These are phyloP conservation scores for Mystacides longicornis DNA, from an alignment of 2,888 invertebrate genomes.

Conservation along the genomic window DNA sequence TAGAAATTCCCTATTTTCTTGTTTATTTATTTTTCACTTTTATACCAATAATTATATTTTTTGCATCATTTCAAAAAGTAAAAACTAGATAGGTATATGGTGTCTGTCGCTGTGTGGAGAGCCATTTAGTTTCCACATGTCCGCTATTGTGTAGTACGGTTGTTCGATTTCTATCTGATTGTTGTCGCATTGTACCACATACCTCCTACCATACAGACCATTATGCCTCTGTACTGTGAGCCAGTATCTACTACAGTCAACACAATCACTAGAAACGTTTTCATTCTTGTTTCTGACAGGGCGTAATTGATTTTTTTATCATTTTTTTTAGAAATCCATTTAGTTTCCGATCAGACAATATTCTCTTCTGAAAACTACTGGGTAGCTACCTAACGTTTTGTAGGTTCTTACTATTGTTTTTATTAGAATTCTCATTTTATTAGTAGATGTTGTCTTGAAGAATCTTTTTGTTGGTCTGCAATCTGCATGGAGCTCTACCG, in stretches of 20 bases:
- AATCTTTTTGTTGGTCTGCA: too few relatives aligned
- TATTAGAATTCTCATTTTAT: too few relatives aligned
- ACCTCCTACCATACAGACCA: not conserved
- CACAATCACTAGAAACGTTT: conserved; percentile 3
- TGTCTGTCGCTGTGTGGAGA: not conserved
- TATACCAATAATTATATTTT: too few relatives aligned
- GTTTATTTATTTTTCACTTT: too few relatives aligned
- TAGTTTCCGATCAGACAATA: conserved; percentile 22
- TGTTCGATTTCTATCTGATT: conserved; percentile 25
- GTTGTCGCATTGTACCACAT: conserved; percentile 19
- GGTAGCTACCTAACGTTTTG: too few relatives aligned
- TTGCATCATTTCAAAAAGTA: too few relatives aligned
- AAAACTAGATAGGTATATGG: too few relatives aligned
- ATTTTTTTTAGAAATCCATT: conserved; percentile 20
- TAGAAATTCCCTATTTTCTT: too few relatives aligned
- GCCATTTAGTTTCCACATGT: conserved; percentile 24
- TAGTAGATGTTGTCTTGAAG: too few relatives aligned
- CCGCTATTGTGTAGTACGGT: not conserved
- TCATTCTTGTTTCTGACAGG: conserved; percentile 26
- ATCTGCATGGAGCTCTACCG: too few relatives aligned
- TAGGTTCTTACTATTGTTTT: too few relatives aligned
- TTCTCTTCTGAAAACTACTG: conserved; percentile 16
- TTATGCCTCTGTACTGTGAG: not conserved
- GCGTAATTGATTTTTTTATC: conserved; percentile 25
- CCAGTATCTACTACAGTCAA: not conserved